A percentile compares a stretch with the other conserved stretches of the same genome.
These are phyloP conservation scores for Reticulitermes speratus DNA, from an alignment of 1,140 invertebrate genomes.

Conservation along the genomic window DNA sequence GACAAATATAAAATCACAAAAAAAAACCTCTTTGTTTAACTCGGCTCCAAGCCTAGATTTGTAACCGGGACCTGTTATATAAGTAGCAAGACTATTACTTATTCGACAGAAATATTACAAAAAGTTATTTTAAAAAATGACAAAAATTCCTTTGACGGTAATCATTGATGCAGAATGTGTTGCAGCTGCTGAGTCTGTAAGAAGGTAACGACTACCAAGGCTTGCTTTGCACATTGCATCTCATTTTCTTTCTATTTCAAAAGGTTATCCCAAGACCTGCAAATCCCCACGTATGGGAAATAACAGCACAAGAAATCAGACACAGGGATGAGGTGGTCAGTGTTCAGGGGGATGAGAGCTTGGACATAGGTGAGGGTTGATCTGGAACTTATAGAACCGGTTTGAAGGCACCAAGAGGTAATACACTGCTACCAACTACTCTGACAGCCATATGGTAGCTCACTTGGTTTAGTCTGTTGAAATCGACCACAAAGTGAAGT, in stretches of 20 bases:
- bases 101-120: background rate
- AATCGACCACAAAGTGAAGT: background rate
- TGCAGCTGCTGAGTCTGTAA: background rate
- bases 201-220: background rate
- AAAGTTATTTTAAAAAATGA: background rate
- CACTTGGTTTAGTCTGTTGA: background rate
- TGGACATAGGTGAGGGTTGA: background rate
- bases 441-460: background rate
- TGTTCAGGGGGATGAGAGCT: background rate
- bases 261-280: background rate
- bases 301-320: slow-evolving; percentile 2
- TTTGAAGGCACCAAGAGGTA: background rate
- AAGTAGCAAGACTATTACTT: background rate
- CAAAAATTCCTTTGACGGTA: background rate
- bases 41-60: no score
- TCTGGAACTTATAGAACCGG: background rate
- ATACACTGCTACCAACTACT: slow-evolving; percentile 8
- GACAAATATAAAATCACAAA: no score
- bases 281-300: background rate
- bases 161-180: background rate
- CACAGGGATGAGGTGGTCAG: background rate
- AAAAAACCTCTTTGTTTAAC: no score
- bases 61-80: no score
- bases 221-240: slow-evolving; percentile 15
- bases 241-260: background rate